Percentiles rank a stretch among this genome's conserved stretches.
phyloP scores from a whole-genome alignment of 2,888 invertebrate species.

The Yponomeuta evonymella region DNA sequence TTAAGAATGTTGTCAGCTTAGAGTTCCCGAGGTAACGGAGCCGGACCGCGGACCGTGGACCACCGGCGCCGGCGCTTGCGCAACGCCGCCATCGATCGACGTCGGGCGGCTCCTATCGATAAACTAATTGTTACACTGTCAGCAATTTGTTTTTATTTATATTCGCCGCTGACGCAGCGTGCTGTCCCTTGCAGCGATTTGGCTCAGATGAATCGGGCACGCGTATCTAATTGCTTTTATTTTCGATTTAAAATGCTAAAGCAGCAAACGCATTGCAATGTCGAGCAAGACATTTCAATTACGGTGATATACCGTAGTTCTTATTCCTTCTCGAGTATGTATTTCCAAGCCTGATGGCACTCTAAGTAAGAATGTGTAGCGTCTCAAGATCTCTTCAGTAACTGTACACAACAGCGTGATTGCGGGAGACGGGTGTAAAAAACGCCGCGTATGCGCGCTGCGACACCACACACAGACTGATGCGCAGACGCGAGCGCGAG shows the following conservation, averaged over 20 bases:
- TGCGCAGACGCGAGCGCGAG: neutral
- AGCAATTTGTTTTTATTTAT: constrained; percentile 23
- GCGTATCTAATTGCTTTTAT: constrained; percentile 4
- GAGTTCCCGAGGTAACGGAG: constrained; percentile 12
- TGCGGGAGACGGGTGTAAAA: neutral
- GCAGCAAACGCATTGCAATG: neutral
- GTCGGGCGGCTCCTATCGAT: constrained; percentile 19
- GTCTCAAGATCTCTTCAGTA: neutral
- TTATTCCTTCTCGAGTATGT: neutral
- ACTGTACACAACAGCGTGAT: constrained; percentile 5
- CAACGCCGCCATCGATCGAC: constrained; percentile 22
- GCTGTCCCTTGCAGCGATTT: neutral
- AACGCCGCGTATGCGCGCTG: neutral
- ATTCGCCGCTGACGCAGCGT: neutral
- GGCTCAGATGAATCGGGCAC: neutral
- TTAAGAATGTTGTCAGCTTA: constrained; percentile 17
- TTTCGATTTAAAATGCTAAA: neutral
- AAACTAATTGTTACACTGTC: constrained; percentile 28
- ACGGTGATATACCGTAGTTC: neutral
- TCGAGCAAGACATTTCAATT: neutral
- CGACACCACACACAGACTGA: constrained; percentile 2
- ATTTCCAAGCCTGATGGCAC: neutral
- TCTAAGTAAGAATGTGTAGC: neutral
- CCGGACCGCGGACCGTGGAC: constrained; percentile 24
- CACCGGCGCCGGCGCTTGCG: constrained; percentile 22